Conservation (phyloP, 2,888 invertebrate genomes). For the Marronus borbonicus region DNA sequence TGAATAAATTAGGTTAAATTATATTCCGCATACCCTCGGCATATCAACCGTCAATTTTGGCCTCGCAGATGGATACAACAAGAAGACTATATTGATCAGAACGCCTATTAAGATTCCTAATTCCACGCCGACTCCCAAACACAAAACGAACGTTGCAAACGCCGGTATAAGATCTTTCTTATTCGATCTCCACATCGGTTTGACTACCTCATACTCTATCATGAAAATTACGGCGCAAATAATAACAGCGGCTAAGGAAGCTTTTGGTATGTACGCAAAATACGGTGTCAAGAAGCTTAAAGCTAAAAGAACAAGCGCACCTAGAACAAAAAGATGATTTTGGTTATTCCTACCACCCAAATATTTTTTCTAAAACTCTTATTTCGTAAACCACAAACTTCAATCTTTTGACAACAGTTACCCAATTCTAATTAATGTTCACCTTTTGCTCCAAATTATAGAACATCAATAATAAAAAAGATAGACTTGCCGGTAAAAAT, state of each 20-base stretch:
- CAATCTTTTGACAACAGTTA: no score
- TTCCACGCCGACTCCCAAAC: slow-evolving; percentile 87
- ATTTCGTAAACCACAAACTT: no score
- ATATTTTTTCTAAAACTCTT: no score
- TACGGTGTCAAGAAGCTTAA: slow-evolving; percentile 90
- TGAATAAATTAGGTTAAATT: no score
- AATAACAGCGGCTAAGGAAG: slow-evolving; percentile 92
- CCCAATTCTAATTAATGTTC: no score
- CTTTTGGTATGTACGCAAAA: slow-evolving; percentile 92
- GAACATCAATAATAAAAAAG: no score
- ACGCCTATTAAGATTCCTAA: slow-evolving; percentile 90
- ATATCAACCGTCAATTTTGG: slow-evolving; percentile 84
- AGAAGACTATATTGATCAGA: slow-evolving; percentile 82
- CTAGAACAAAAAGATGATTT: slow-evolving; percentile 68
- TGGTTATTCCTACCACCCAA: no score
- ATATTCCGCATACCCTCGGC: slow-evolving; percentile 73
- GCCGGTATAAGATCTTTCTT: slow-evolving; percentile 87
- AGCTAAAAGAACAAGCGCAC: slow-evolving; percentile 85
- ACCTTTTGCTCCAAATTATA: no score
- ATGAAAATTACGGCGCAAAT: slow-evolving; percentile 96
- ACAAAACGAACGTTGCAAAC: slow-evolving; percentile 86
- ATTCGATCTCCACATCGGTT: slow-evolving; percentile 88
- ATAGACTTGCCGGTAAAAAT: slow-evolving; percentile 79
- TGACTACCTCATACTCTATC: slow-evolving; percentile 92
- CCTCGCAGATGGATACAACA: slow-evolving; percentile 86